Conservation (phyloP, 2,797 vertebrate species). For the Rhabdophis nuchalis region DNA sequence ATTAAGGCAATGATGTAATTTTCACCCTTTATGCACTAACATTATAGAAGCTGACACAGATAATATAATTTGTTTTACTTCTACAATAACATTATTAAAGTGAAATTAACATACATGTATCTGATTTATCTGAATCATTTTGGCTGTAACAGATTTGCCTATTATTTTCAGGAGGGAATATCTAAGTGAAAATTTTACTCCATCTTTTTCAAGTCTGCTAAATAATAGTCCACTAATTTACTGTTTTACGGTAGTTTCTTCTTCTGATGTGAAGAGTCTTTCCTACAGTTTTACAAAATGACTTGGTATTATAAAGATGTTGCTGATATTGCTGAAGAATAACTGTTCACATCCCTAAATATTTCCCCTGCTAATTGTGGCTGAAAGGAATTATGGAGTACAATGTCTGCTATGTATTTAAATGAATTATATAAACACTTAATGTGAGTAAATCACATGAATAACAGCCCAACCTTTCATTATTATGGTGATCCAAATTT, state of each 20-base stretch:
- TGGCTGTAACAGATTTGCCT: neutral
- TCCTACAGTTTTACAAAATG: neutral
- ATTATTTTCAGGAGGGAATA: neutral
- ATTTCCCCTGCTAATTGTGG: neutral
- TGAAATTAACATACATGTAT: neutral
- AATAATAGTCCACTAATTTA: neutral
- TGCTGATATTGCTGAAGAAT: neutral
- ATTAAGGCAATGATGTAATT: neutral
- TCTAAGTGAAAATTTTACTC: neutral
- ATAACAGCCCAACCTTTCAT: neutral
- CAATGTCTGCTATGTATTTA: neutral
- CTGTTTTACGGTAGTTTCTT: neutral
- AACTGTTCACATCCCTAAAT: neutral
- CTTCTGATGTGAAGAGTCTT: neutral
- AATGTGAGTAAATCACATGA: neutral
- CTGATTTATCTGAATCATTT: neutral
- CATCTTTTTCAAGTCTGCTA: neutral
- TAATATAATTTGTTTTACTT: neutral
- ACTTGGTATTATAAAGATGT: neutral
- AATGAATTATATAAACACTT: neutral
- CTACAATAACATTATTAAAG: neutral
- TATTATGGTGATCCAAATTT: neutral
- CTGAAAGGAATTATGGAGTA: neutral
- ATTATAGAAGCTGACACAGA: neutral
- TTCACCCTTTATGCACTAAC: neutral